Evolutionary conservation across 2,888 invertebrate genomes (phyloP).

Genomic region (Girardia tigrina): DNA sequence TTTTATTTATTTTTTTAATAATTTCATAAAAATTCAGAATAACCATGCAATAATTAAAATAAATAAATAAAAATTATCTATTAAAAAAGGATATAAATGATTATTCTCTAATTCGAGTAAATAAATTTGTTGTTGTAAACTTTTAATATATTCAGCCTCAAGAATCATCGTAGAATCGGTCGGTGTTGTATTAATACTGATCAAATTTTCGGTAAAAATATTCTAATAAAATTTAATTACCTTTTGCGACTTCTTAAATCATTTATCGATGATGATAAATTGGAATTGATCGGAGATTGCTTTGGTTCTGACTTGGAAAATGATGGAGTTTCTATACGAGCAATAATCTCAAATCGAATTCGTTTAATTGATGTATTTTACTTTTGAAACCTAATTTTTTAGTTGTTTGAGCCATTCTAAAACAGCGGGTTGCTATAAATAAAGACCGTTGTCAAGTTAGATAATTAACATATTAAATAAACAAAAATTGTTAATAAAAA

Average conservation of each 20-base stretch:
- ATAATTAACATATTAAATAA: neutral
- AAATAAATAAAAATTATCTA: neutral
- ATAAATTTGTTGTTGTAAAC: constrained; percentile 50
- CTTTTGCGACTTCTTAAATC: neutral
- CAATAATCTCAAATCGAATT: neutral
- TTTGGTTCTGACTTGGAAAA: neutral
- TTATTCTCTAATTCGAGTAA: constrained; percentile 49
- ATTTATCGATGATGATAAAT: neutral
- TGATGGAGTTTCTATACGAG: neutral
- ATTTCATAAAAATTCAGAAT: too few species aligned
- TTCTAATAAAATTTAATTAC: neutral
- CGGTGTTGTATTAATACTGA: neutral
- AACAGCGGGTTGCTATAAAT: neutral
- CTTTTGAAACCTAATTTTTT: neutral
- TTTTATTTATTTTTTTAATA: neutral
- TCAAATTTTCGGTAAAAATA: neutral
- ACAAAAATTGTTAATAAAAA: too few species aligned
- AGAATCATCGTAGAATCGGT: constrained; percentile 26
- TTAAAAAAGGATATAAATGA: constrained; percentile 45
- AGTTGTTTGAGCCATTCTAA: neutral
- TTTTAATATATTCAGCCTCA: constrained; percentile 47
- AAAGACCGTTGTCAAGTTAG: neutral
- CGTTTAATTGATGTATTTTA: neutral
- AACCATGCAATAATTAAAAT: too few species aligned
- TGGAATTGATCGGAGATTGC: neutral